phyloP scores from a whole-genome alignment of 2,888 invertebrate genomes.

The Rugalucina vietnamica region DNA sequence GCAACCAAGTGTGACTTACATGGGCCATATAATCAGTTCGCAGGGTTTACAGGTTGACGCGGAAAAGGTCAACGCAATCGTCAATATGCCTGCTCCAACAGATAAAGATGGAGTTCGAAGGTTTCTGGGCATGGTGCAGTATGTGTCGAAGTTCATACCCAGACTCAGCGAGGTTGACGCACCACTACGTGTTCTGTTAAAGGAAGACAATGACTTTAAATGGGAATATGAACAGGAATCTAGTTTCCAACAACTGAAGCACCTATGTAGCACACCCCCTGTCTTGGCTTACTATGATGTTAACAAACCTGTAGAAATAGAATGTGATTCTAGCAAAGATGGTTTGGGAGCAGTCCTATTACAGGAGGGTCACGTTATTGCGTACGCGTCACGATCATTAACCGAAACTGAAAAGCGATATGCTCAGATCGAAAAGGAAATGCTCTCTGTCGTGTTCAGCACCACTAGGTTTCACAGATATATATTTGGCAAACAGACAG shows the following conservation, averaged over 20 bases:
- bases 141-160: no score
- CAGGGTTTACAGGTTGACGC: constrained; percentile 44
- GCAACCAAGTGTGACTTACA: constrained; percentile 35
- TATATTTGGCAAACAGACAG: no score
- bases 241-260: constrained; percentile 41
- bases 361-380: constrained; percentile 56
- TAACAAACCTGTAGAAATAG: constrained; percentile 53
- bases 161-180: no score
- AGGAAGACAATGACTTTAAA: constrained; percentile 34
- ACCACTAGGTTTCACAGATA: no score
- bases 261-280: no score
- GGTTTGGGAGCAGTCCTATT: constrained; percentile 61
- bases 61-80: constrained; percentile 44
- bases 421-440: no score
- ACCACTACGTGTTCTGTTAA: constrained; percentile 51
- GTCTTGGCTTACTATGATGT: no score
- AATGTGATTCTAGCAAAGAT: constrained; percentile 56
- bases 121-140: constrained; percentile 14
- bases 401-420: no score
- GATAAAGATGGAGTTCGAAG: constrained; percentile 46
- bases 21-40: constrained; percentile 49
- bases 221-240: constrained; percentile 51
- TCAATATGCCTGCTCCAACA: constrained; percentile 51
- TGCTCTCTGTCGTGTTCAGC: no score
- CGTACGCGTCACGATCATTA: no score